Base-by-base conservation (phyloP, 1,140 invertebrate genomes). In the Drosophila mojavensis region DNA sequence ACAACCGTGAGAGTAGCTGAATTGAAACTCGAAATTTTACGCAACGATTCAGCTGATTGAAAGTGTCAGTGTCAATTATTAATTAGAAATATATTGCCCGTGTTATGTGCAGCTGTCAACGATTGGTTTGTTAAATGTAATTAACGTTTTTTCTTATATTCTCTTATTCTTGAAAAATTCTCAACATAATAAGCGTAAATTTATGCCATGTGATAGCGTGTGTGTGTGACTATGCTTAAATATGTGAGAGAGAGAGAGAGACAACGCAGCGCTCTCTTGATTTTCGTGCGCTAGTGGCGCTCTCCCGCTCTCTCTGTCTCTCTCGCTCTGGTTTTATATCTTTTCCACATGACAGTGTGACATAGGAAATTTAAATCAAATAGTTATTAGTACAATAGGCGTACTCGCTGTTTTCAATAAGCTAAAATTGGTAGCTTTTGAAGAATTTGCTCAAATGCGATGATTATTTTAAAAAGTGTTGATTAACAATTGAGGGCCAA, bases 161-260 rank as follows among this genome's bases (percentile, higher is more conserved):
- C 50, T 69, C 62, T 74, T 79, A 58, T 79, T 82, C 72, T 79
- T 84, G 56, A 80, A 84, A 83, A 76, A 84, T 84, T 84, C 81
- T 84, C 80, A 84, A 83, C 77, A 84, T 84, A 84, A 84, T 84
- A 84, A 85, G 72, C 81, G 81, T 84, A 74, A 71, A 72, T 84
- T 79, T 63, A 68, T 79, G 68, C 36, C 61, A 39, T 67, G 55
- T 43, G 28, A 43, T 20, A 58, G 60, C 64, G 45, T 17, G 48
- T 24, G 62, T 59, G 55, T 81, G 61, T 70, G 45, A 45, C 13
- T 58, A 51, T 67, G 58, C 20, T 6, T 15, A 45, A n/a, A 47
- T n/a, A 45, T 43, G 41, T 41, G 17, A 68, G 64, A 58, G 55
- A 45, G 17, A 68, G 64, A 58, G 55, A 45, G 7, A 11, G 10